Evolutionary conservation across 2,888 invertebrate genomes (phyloP).

Genomic region (Sinelater perroti): DNA sequence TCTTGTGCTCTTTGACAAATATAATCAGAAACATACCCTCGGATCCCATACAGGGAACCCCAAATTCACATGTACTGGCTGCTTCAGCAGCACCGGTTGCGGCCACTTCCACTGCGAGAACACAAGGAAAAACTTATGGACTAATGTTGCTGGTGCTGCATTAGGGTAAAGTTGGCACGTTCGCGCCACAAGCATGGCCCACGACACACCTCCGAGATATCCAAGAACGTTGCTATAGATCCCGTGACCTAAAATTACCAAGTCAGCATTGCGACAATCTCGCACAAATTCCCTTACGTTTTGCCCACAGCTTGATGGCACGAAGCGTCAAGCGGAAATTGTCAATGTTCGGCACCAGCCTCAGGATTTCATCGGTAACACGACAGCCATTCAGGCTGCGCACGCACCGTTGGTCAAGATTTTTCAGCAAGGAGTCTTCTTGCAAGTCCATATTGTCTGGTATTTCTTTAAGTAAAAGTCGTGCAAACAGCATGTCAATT

Average conservation of each 20-base stretch:
- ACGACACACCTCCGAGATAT: slow-evolving; percentile 97
- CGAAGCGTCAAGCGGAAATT: slow-evolving; percentile 92
- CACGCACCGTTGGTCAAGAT: slow-evolving; percentile 95
- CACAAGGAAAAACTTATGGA: slow-evolving; percentile 98
- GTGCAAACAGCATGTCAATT: slow-evolving; percentile 97
- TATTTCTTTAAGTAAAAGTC: slow-evolving; percentile 93
- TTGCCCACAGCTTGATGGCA: slow-evolving; percentile 98
- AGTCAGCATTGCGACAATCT: not conserved
- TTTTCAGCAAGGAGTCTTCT: slow-evolving; percentile 91
- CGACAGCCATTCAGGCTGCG: slow-evolving; percentile 97
- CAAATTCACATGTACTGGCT: slow-evolving; percentile 86
- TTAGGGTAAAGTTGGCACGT: slow-evolving; percentile 99
- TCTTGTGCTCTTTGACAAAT: no score
- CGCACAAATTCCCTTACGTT: slow-evolving; percentile 71
- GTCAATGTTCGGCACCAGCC: slow-evolving; percentile 93
- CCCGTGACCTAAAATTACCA: slow-evolving; percentile 76
- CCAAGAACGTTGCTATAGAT: slow-evolving; percentile 99
- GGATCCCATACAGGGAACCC: slow-evolving; percentile 98
- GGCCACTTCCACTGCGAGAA: slow-evolving; percentile 99
- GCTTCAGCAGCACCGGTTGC: slow-evolving; percentile 94
- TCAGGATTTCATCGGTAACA: slow-evolving; percentile 97
- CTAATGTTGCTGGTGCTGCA: slow-evolving; percentile 91
- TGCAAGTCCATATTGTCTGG: slow-evolving; percentile 88
- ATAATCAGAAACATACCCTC: slow-evolving; percentile 71
- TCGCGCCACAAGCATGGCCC: slow-evolving; percentile 99